Conservation (phyloP, 2,888 invertebrate species). For the Spodoptera picta region DNA sequence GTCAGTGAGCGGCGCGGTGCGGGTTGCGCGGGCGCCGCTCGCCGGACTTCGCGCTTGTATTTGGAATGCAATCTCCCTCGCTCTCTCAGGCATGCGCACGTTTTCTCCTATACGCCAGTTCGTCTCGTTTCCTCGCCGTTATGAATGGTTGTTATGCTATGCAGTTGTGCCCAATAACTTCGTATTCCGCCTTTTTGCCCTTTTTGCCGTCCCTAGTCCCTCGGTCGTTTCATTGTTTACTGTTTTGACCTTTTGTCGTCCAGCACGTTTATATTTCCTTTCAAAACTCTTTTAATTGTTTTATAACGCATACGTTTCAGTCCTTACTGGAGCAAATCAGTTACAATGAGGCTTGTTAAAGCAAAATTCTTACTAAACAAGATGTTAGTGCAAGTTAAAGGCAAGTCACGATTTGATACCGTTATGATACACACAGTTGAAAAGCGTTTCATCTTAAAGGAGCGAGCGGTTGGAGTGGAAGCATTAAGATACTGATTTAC, state of each 20-base stretch:
- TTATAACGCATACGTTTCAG: constrained; percentile 17
- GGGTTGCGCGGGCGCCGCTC: constrained; percentile 58
- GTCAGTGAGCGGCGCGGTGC: constrained; percentile 66
- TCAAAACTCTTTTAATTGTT: constrained; percentile 21
- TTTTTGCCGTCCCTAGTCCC: constrained; percentile 63
- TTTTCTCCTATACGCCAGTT: constrained; percentile 72
- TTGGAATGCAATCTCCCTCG: constrained; percentile 86
- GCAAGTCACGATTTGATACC: constrained; percentile 67
- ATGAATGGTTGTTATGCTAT: constrained; percentile 81
- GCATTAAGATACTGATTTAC: constrained; percentile 28
- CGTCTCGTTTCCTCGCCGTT: constrained; percentile 79
- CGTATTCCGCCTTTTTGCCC: constrained; percentile 59
- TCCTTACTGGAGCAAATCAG: constrained; percentile 33
- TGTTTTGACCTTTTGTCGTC: constrained; percentile 58
- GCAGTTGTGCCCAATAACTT: constrained; percentile 75
- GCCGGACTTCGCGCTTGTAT: constrained; percentile 64
- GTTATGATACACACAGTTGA: constrained; percentile 62
- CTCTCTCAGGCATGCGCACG: constrained; percentile 79
- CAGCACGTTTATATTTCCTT: constrained; percentile 38
- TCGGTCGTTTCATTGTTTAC: constrained; percentile 63
- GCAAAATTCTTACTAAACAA: constrained; percentile 49
- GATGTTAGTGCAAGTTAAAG: constrained; percentile 60
- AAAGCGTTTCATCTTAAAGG: constrained; percentile 51
- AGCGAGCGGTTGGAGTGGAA: constrained; percentile 24
- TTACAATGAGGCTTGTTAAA: constrained; percentile 42